Evolutionary conservation across 2,797 vertebrate genomes (phyloP).

Genomic region (Amblyopsis hoosieri): DNA sequence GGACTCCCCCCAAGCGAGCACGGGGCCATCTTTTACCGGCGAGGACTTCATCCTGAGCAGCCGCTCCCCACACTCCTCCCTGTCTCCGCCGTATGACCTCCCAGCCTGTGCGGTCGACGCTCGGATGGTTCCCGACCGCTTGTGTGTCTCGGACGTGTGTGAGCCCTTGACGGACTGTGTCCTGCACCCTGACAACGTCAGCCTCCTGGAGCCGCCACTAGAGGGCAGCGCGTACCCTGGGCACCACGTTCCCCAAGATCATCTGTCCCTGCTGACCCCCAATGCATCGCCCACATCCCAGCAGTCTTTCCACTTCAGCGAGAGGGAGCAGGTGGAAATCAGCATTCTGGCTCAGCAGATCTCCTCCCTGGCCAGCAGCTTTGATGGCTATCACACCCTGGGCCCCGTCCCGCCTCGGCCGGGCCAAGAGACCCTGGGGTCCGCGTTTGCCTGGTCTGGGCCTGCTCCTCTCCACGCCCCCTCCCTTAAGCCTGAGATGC

Average conservation of each 20-base stretch:
- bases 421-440: neutral
- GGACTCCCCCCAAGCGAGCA: constrained; percentile 14
- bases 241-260: constrained; percentile 38
- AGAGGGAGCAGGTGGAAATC: constrained; percentile 74
- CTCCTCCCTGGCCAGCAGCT: constrained; percentile 81
- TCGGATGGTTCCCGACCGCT: constrained; percentile 67
- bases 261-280: constrained; percentile 46
- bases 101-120: constrained; percentile 43
- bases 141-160: constrained; percentile 36
- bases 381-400: constrained; percentile 59
- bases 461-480: constrained; percentile 1
- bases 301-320: constrained; percentile 49
- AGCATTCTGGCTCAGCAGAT: constrained; percentile 83
- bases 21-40: constrained; percentile 44
- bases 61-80: constrained; percentile 40
- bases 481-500: constrained; percentile 30
- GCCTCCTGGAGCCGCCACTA: constrained; percentile 47
- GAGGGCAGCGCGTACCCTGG: constrained; percentile 45
- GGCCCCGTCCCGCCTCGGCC: constrained; percentile 1
- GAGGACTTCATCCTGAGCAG: constrained; percentile 20
- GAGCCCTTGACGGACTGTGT: constrained; percentile 48
- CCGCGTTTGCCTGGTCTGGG: constrained; percentile 39
- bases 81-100: constrained; percentile 49
- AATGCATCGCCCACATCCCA: constrained; percentile 42
- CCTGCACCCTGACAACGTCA: constrained; percentile 66